Evolutionary conservation across 1,140 invertebrate species (phyloP), one percentile per base, ranked within the genome.

Genomic region (Bombus breviceps): DNA sequence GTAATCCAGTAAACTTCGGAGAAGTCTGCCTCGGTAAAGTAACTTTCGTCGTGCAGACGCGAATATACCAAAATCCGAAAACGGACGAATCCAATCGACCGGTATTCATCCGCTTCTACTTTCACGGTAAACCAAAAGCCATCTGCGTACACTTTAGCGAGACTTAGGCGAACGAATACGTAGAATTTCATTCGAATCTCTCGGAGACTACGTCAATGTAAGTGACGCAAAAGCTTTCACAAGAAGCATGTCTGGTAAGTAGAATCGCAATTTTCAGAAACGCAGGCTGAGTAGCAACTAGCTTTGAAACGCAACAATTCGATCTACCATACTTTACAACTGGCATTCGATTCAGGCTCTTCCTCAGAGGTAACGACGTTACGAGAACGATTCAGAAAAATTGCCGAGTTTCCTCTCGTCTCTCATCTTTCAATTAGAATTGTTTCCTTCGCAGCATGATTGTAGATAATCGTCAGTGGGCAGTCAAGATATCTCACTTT

Each of bases 1-100:
- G 85, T 76, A 86, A 83, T 86, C 37, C 43, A 6, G 71, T 39
- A 71, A 82, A 75, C 80, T 82, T 47, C 0, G 2, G 22, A 39
- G 22, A 53, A 69, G 22, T 76, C 59, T 34, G 18, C 37, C 32
- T 2, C 34, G 28, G 34, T 43, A 2, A 41, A 73, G 8, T 32
- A 62, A 25, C 41, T 64, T 28, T 32, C 37, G 39, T n/a, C 53
- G 32, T 25, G 8, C 18, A n/a, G 32, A 37, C 13, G 43, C 59
- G 32, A 41, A 59, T 74, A 59, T 37, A 57, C 10, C 43, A 22
- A 41, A 59, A 66, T 66, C 43, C 13, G 53, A 39, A 83, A 73
- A 78, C 64, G 73, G 28, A 68, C 41, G 39, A 22, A 78, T 39
- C 73, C 43, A 53, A 71, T 34, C 37, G 41, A 32, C 37, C 25